phyloP scores from a whole-genome alignment of 2,113 vertebrate species.

The Phoxinus phoxinus region DNA sequence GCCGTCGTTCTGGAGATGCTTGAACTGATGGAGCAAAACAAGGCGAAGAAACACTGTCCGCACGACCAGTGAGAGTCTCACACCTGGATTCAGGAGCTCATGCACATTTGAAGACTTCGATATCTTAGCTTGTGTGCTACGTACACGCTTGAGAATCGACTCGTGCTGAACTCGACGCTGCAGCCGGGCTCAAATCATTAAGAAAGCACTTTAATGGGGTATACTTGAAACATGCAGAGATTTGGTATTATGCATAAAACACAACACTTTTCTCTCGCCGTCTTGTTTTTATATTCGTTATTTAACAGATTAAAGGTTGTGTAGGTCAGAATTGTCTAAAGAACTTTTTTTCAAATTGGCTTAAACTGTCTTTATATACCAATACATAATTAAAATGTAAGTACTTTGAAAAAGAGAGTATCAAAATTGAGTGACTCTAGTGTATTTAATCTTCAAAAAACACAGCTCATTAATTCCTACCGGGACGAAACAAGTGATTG shows the following conservation, averaged over 20 bases:
- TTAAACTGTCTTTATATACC: too few relatives aligned
- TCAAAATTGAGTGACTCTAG: too few relatives aligned
- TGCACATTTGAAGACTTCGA: background rate
- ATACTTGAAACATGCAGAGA: constrained; percentile 39
- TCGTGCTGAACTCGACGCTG: background rate
- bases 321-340: too few relatives aligned
- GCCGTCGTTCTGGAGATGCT: constrained; percentile 87
- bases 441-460: too few relatives aligned
- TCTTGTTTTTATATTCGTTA: background rate
- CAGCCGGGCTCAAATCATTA: background rate
- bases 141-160: background rate
- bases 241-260: constrained; percentile 42
- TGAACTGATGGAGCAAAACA: constrained; percentile 73
- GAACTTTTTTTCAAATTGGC: too few relatives aligned
- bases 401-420: too few relatives aligned
- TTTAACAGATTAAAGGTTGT: background rate
- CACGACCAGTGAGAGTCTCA: constrained; percentile 77
- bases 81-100: background rate
- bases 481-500: too few relatives aligned
- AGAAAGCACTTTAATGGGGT: constrained; percentile 39
- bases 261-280: background rate
- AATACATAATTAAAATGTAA: too few relatives aligned
- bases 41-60: constrained; percentile 77
- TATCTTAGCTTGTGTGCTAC: constrained; percentile 5
- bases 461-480: too few relatives aligned